Base-by-base conservation (phyloP, 2,797 vertebrate genomes). In the Coregonus sp. region DNA sequence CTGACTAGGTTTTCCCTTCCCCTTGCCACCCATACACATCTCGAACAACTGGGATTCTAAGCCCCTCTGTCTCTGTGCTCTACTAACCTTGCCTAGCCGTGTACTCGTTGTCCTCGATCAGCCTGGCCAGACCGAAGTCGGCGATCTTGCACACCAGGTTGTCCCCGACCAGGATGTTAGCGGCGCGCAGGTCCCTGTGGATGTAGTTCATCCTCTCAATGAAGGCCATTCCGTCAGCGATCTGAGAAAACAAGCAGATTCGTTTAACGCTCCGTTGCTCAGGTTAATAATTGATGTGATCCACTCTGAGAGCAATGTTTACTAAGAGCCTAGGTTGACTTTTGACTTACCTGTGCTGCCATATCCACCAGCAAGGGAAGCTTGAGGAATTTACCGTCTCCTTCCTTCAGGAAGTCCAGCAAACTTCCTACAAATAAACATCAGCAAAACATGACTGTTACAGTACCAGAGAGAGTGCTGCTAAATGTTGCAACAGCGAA, bases 191-290 rank as follows among this genome's bases (percentile, higher is more conserved):
- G 86, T 99, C 97, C 90, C 97, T 94, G 90, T 99, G 97, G 90
- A 99, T 99, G 93, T 99, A 99, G 93, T 99, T 99, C 97, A 98
- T 99, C 93, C 97, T 95, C 94, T 99, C 97, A 86, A 99, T 99
- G 92, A 98, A 98, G n/a, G 97, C 97, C 97, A 99, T 99, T 54
- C 97, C 97, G 83, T 98, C 97, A 59, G 97, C 96, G 78, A 98
- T 98, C 97, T 92, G 87, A 73, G 87, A 84, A 52, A 16, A 80
- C 59, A 67, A 52, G 52, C 11, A 31, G 12, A 70, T 3, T 70
- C 1, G 51, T 74, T 67, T 54, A 79, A 86, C 76, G 82, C 29
- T 68, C 72, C 0, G 56, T 50, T 83, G 59, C 3, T 20, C 79
- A 63, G 73, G 16, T 3, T 16, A 12, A 31, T 86, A 86, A 73